These are phyloP conservation scores for Promerops cafer DNA, from an alignment of 2,113 vertebrate species.

Conservation along the genomic window DNA sequence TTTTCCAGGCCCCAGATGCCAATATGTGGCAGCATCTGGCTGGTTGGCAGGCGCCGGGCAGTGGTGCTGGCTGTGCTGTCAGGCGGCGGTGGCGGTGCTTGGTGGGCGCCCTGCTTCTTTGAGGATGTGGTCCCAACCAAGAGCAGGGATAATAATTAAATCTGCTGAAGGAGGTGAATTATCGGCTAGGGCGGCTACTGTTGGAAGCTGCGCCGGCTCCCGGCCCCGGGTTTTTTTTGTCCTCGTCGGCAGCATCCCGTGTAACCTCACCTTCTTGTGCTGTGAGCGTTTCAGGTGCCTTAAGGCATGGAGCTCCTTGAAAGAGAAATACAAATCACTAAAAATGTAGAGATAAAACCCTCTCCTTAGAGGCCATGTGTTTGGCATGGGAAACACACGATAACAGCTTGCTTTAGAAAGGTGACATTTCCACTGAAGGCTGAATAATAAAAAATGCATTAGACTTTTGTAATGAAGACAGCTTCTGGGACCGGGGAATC, in stretches of 20 bases:
- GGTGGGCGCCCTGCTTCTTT: slow-evolving; percentile 66
- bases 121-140: slow-evolving; percentile 61
- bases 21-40: slow-evolving; percentile 81
- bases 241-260: neutral
- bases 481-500: slow-evolving; percentile 51
- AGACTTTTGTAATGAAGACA: slow-evolving; percentile 73
- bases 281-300: slow-evolving; percentile 76
- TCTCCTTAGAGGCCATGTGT: slow-evolving; percentile 83
- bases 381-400: slow-evolving; percentile 81
- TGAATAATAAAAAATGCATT: slow-evolving; percentile 77
- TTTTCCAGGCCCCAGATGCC: slow-evolving; percentile 80
- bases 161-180: slow-evolving; percentile 3
- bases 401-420: slow-evolving; percentile 87
- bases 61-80: slow-evolving; percentile 34
- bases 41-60: slow-evolving; percentile 70
- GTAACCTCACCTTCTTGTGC: slow-evolving; percentile 70
- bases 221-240: neutral
- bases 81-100: neutral
- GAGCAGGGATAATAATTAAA: slow-evolving; percentile 32
- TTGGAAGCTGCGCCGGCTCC: neutral
- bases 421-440: slow-evolving; percentile 87
- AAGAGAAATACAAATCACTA: slow-evolving; percentile 89
- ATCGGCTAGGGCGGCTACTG: neutral
- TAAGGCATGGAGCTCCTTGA: slow-evolving; percentile 89
- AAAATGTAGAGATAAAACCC: slow-evolving; percentile 83